phyloP scores from a whole-genome alignment of 2,888 invertebrate genomes.

The Chloromyia formosa region DNA sequence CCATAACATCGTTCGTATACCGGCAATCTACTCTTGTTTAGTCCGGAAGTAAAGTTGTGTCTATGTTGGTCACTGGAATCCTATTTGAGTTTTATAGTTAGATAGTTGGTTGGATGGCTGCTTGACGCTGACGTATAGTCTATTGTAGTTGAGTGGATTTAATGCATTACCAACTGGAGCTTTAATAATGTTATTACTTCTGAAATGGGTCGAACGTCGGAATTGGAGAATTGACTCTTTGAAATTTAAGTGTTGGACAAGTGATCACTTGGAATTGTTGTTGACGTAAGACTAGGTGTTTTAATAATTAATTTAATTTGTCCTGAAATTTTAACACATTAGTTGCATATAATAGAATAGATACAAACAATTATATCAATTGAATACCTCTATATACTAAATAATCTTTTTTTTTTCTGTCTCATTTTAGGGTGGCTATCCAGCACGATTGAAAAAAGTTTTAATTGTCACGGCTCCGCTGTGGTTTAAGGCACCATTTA shows the following conservation, averaged over 20 bases:
- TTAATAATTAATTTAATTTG: background rate
- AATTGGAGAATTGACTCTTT: background rate
- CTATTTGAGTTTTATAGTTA: constrained; percentile 9
- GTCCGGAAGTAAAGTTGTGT: constrained; percentile 32
- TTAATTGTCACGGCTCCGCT: constrained; percentile 96
- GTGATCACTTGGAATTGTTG: background rate
- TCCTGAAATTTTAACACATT: too few relatives aligned
- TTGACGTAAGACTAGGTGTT: too few relatives aligned
- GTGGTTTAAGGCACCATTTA: constrained; percentile 98
- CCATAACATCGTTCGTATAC: background rate
- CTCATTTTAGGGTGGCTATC: constrained; percentile 88
- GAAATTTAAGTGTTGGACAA: background rate
- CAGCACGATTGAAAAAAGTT: constrained; percentile 96
- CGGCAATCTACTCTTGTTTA: background rate
- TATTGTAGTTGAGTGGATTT: constrained; percentile 26
- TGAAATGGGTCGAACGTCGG: constrained; percentile 7
- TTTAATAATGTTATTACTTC: constrained; percentile 16
- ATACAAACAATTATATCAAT: too few relatives aligned
- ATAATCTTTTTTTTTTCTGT: constrained; percentile 45
- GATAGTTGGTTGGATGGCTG: background rate
- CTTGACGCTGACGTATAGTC: constrained; percentile 6
- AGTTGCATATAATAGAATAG: too few relatives aligned
- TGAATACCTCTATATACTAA: too few relatives aligned
- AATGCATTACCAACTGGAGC: constrained; percentile 12
- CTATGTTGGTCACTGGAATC: constrained; percentile 16